Evolutionary conservation across 1,140 invertebrate species (phyloP), one percentile per base, ranked within the genome.

Genomic region (Temnothorax curvispinosus): DNA sequence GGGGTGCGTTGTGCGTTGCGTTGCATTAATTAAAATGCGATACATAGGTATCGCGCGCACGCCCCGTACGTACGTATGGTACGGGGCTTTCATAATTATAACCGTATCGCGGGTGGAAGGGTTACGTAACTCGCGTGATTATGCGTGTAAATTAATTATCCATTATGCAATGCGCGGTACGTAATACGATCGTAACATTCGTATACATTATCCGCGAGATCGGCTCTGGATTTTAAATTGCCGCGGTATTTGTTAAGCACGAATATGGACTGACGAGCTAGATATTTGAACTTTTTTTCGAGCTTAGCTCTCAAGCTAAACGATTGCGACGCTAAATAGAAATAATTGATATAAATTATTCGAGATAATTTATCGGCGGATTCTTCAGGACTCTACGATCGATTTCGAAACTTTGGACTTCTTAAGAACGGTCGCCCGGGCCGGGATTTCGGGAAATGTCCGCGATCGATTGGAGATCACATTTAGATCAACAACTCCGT

Each of bases 401-500:
- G 15, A 52, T n/a, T 13, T 35, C n/a, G 8, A 21, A 50, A 82
- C 3, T 52, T 81, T 4, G 15, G 38, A 35, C 6, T 58, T 54
- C 32, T 60, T 60, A 41, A 50, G 56, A 11, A 62, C 8, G 13
- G 27, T 38, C 35, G 27, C 41, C 32, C 7, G 3, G 32, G 21
- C 11, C 27, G 41, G 41, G 32, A 58, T 60, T 74, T 82, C 18
- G n/a, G 11, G 41, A 75, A 54, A 72, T 60, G 76, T 76, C 56
- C 56, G 41, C n/a, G 58, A 60, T 86, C 27, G 56, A 78, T 69
- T 52, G 87, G 91, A 93, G 92, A 93, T 94, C 88, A 86, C 84
- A 56, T 35, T 78, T 89, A 81, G 91, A 87, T 88, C 87, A 90
- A 94, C 90, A 92, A 92, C 84, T 92, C 92, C 88, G 89, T 94